Evolutionary conservation across 2,113 vertebrate genomes (phyloP).

Genomic region (Coryphaenoides rupestris): DNA sequence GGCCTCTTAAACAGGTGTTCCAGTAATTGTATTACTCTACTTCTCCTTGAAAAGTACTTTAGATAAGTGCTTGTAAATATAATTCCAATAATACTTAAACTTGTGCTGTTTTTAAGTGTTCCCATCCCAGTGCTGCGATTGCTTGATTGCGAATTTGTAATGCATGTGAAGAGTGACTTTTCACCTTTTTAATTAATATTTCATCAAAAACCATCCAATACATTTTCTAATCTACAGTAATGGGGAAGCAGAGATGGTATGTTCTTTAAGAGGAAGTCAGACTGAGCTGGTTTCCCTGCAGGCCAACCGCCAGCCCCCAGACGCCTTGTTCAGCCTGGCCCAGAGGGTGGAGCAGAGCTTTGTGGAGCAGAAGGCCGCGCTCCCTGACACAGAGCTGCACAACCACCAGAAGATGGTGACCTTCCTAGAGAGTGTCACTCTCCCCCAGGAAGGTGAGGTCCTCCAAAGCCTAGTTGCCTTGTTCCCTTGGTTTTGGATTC

Average conservation of each 20-base stretch:
- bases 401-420: conserved; percentile 64
- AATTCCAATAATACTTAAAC: too few species aligned
- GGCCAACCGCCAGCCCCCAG: conserved; percentile 55
- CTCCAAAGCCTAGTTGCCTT: too few species aligned
- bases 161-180: too few species aligned
- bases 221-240: not conserved
- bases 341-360: conserved; percentile 59
- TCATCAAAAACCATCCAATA: not conserved
- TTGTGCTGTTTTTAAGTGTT: too few species aligned
- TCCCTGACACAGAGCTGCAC: conserved; percentile 61
- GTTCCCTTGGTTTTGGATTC: too few species aligned
- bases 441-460: conserved; percentile 55
- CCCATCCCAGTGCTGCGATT: too few species aligned
- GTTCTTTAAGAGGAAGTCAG: not conserved
- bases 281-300: conserved; percentile 16
- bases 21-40: too few species aligned
- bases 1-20: too few species aligned
- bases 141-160: too few species aligned
- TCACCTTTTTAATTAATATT: not conserved
- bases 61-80: too few species aligned
- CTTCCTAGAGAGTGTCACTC: conserved; percentile 63
- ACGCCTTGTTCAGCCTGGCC: conserved; percentile 64
- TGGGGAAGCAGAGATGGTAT: too few species aligned
- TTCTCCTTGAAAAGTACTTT: too few species aligned
- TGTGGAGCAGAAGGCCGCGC: conserved; percentile 23